These are phyloP conservation scores for Zaprionus ornatus DNA, from an alignment of 1,140 invertebrate genomes.

Conservation along the genomic window DNA sequence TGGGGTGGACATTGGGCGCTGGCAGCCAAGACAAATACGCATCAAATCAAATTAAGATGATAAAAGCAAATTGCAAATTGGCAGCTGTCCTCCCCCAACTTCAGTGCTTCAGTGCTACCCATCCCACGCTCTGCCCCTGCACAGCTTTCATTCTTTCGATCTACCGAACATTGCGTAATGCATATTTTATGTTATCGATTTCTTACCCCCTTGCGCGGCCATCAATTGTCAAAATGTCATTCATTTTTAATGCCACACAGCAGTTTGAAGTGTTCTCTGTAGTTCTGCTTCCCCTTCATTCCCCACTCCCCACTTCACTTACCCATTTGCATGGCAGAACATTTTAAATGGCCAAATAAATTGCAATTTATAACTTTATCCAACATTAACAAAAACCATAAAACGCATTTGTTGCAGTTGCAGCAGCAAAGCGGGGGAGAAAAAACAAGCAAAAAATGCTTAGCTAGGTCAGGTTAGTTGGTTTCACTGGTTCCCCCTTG, in stretches of 20 bases:
- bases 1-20: not conserved
- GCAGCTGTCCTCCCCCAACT: constrained; percentile 24
- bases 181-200: constrained; percentile 80
- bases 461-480: not conserved
- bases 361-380: constrained; percentile 52
- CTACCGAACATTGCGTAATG: constrained; percentile 52
- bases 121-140: not conserved
- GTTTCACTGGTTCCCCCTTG: not conserved
- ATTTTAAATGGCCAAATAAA: constrained; percentile 42
- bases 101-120: too few species aligned
- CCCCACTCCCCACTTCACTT: not conserved
- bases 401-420: constrained; percentile 31
- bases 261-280: constrained; percentile 25
- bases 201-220: constrained; percentile 48
- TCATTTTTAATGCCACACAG: constrained; percentile 64
- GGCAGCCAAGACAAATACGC: constrained; percentile 53
- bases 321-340: not conserved
- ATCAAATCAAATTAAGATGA: constrained; percentile 79
- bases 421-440: too few species aligned
- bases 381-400: constrained; percentile 13
- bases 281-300: not conserved
- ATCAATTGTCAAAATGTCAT: constrained; percentile 81
- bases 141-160: constrained; percentile 1
- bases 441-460: constrained; percentile 14
- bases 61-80: constrained; percentile 80